Evolutionary conservation across 1,140 invertebrate species (phyloP), one percentile per base, ranked within the genome.

Genomic region (silkworm (Bombyx mori)): DNA sequence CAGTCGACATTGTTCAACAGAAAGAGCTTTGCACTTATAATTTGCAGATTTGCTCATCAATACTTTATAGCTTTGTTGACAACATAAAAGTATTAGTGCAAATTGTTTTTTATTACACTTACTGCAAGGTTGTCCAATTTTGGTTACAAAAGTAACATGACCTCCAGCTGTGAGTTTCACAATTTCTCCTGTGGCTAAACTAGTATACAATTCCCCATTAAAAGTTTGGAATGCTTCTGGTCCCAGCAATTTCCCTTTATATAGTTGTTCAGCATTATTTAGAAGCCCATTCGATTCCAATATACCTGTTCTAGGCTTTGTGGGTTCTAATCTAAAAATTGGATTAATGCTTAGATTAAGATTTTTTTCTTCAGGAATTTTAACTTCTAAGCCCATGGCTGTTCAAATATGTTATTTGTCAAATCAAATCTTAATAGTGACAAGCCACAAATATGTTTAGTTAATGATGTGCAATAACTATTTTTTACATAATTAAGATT

Each of bases 111-210:
- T 53, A 48, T 52, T 46, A 46, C 67, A 90, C 86, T 90, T 88
- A 91, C 94, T 92, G 87, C 95, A 95, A 45, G 91, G 88, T 72
- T 94, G 88, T 12, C 95, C 95, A 89, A 92, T 93, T 85, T 92
- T 94, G 49, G 90, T 85, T 18, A 94, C 78, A 76, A 90, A 89
- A 18, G 79, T 87, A 3, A 88, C 71, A 68, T 88, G 77, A 6
- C 85, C 80, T 57, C 90, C 89, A 49, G 90, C 88, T 44, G 89
- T 88, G 12, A 94, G 68, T 88, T 92, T 93, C 0, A 93, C 89
- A 49, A 95, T 88, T 73, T 93, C 90, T 50, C 93, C 94, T 48
- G 90, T 92, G 58, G 91, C 89, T 42, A 94, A 60, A 42, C 91
- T 89, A 8, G 91, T 92, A 69, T 94, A 95, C 42, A 95, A 65